Conservation (phyloP, 2,888 invertebrate genomes). For the Tuta absoluta region DNA sequence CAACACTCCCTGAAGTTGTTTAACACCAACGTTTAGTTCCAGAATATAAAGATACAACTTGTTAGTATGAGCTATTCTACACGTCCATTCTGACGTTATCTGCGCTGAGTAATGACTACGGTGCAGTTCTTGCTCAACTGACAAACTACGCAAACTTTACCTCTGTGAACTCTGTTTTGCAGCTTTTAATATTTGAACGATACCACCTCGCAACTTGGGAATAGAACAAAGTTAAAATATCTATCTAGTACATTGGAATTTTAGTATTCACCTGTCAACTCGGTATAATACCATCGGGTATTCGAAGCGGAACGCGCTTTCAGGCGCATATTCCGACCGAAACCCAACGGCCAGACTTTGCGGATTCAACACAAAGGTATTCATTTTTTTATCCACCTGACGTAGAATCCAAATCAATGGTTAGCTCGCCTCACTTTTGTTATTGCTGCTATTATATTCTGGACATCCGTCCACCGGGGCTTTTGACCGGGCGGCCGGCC, state of each 20-base stretch:
- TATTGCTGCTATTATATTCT: slow-evolving; percentile 71
- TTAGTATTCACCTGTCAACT: slow-evolving; percentile 71
- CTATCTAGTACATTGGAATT: slow-evolving; percentile 58
- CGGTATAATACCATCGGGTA: slow-evolving; percentile 64
- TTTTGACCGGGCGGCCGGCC: slow-evolving; percentile 48
- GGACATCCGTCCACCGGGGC: slow-evolving; percentile 51
- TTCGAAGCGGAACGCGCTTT: slow-evolving; percentile 55
- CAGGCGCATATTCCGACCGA: slow-evolving; percentile 46
- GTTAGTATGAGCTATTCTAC: slow-evolving; percentile 21
- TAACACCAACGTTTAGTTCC: slow-evolving; percentile 43
- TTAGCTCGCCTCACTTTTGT: slow-evolving; percentile 75
- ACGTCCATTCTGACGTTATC: slow-evolving; percentile 22
- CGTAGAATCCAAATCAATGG: slow-evolving; percentile 78
- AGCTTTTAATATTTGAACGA: slow-evolving; percentile 1
- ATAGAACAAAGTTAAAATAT: slow-evolving; percentile 46
- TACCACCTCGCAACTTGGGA: background rate
- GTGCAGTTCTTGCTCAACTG: slow-evolving; percentile 18
- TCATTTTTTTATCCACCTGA: slow-evolving; percentile 66
- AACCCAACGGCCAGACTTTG: slow-evolving; percentile 65
- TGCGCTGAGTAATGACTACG: slow-evolving; percentile 19
- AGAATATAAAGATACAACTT: slow-evolving; percentile 28
- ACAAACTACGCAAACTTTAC: slow-evolving; percentile 16
- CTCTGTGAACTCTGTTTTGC: slow-evolving; percentile 18
- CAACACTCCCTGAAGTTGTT: slow-evolving; percentile 45
- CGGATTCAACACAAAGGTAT: slow-evolving; percentile 68